These are phyloP conservation scores for Phorcus lineatus DNA, from an alignment of 2,888 invertebrate species.

Conservation along the genomic window DNA sequence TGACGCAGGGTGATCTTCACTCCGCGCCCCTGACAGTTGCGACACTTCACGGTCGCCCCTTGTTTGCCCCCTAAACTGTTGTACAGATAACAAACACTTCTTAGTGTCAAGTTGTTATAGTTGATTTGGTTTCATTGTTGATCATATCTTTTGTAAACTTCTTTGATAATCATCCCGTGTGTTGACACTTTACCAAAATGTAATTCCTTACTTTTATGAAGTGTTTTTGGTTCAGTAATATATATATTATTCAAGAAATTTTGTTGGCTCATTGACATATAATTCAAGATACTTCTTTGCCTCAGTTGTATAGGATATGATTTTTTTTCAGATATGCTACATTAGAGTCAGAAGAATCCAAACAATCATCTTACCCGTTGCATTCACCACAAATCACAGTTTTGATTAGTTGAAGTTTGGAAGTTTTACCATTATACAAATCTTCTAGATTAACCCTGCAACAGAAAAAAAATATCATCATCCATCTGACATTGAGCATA, in stretches of 20 bases:
- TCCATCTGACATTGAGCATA: too few relatives aligned
- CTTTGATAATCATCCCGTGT: too few relatives aligned
- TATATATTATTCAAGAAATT: too few relatives aligned
- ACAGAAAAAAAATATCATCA: constrained; percentile 31
- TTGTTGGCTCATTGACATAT: too few relatives aligned
- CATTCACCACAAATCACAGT: constrained; percentile 87
- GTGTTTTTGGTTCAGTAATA: too few relatives aligned
- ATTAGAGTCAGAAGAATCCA: neutral
- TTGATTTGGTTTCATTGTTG: neutral
- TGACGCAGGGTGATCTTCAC: constrained; percentile 85
- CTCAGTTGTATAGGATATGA: too few relatives aligned
- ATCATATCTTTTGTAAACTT: too few relatives aligned
- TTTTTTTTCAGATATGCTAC: too few relatives aligned
- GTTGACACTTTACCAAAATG: too few relatives aligned
- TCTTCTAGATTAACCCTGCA: constrained; percentile 90
- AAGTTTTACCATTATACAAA: constrained; percentile 91
- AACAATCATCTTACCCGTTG: constrained; percentile 80
- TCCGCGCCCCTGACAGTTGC: constrained; percentile 86
- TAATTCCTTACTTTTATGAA: too few relatives aligned
- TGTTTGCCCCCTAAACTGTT: constrained; percentile 82
- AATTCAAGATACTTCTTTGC: too few relatives aligned
- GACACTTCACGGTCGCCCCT: constrained; percentile 82
- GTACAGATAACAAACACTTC: constrained; percentile 26
- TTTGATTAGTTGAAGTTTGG: constrained; percentile 88
- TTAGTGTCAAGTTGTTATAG: neutral